These are phyloP conservation scores for Lytechinus pictus DNA, from an alignment of 35 echinoderm and acorn worm genomes.

Conservation along the genomic window DNA sequence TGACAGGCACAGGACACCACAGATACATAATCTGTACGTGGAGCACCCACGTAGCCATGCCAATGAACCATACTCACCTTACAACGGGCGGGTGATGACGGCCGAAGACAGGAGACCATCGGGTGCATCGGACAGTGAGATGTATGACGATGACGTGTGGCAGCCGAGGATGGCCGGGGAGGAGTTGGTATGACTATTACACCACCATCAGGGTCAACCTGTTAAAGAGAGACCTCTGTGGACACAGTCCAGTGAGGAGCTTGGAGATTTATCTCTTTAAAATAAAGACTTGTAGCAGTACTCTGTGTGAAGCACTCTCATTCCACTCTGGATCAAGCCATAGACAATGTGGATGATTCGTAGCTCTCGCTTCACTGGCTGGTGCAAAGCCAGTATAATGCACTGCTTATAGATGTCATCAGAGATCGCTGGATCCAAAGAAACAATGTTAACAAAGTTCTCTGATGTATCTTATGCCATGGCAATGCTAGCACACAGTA, in stretches of 20 bases:
- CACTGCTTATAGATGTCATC: neutral
- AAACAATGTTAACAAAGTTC: neutral
- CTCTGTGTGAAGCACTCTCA: neutral
- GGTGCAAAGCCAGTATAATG: neutral
- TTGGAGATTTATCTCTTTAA: neutral
- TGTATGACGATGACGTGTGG: constrained; percentile 47
- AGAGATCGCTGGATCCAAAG: neutral
- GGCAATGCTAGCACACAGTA: neutral
- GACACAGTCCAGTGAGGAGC: neutral
- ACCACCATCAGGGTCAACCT: neutral
- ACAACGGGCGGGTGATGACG: constrained; percentile 2
- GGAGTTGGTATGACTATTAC: constrained; percentile 28
- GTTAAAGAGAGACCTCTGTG: neutral
- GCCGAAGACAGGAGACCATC: constrained; percentile 37
- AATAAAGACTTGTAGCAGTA: neutral
- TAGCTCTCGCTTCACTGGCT: neutral
- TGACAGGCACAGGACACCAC: constrained; percentile 46
- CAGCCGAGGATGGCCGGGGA: constrained; percentile 23
- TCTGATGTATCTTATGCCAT: neutral
- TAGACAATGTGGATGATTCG: neutral
- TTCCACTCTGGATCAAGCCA: neutral
- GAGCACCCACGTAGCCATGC: constrained; percentile 15
- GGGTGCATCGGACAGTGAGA: constrained; percentile 24
- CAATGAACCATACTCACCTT: neutral
- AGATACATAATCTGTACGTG: constrained; percentile 41